These are phyloP conservation scores for Trinorchestia longiramus DNA, from an alignment of 1,140 invertebrate species.

Conservation along the genomic window DNA sequence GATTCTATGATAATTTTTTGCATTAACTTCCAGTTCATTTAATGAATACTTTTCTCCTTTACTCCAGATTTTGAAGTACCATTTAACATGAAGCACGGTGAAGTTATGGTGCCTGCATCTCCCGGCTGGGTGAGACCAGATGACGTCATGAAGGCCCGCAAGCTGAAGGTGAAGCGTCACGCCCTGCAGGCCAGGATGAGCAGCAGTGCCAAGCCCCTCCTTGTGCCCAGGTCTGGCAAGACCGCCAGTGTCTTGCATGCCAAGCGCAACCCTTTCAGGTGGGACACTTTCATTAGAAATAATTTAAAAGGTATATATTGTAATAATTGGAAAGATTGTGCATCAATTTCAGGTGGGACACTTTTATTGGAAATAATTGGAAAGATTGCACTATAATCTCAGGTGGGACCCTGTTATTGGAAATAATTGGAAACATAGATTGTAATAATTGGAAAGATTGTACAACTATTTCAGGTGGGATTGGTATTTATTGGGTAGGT, in stretches of 20 bases:
- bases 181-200: constrained; percentile 34
- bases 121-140: constrained; percentile 41
- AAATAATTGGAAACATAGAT: no score
- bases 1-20: no score
- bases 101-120: not conserved
- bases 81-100: not conserved
- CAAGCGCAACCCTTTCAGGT: not conserved
- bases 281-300: not conserved
- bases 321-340: no score
- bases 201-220: not conserved
- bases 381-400: no score
- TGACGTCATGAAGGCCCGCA: constrained; percentile 43
- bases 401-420: no score
- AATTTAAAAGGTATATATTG: no score
- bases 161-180: constrained; percentile 42
- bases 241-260: not conserved
- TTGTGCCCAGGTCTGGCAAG: not conserved
- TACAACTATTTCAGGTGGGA: no score
- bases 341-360: no score
- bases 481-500: no score
- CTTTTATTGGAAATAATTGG: no score
- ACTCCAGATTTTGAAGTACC: not conserved
- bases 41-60: not conserved
- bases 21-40: no score
- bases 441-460: no score